Base-by-base conservation (phyloP, 2,113 vertebrate species). In the Suncus etruscus region DNA sequence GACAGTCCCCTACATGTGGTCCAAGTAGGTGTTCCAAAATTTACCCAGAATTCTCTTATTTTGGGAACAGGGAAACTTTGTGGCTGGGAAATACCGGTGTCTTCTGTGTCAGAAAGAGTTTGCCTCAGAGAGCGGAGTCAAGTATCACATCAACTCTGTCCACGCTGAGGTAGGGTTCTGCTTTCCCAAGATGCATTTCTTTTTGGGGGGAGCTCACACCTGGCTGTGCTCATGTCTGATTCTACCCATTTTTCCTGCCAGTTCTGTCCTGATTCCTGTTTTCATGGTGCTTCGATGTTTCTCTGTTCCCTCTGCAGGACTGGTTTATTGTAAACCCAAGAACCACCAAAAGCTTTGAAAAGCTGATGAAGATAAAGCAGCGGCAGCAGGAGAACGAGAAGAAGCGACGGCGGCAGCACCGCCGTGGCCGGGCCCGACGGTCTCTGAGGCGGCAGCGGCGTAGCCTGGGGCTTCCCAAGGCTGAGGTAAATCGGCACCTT, bases 61-160 rank as follows among this genome's bases (percentile, higher is more conserved):
- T 96, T 92, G 61, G 31, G 95, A 96, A 84, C 95, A 99, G 99
- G 99, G 99, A 3, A 98, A 98, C 93, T 99, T 99, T 94, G 98
- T 99, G 93, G 98, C 98, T 89, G 99, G 99, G 94, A 99, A 99
- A 96, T 99, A 99, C 96, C 98, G 97, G 94, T 99, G 99, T 96
- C 98, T 99, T 68, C 98, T 99, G 91, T 99, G 99, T 96, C 98
- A 98, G 73, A 99, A 99, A 93, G 99, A 99, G 96, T 99, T 99
- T 94, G 97, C 98, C 91, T 99, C 99, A 1, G 99, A 99, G 96
- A 99, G 99, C 65, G 99, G 99, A n/a, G 99, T 99, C 95, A 99
- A 99, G 92, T 99, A 99, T 95, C 99, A 99, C 96, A 99, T 99
- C 97, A 99, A 98, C 97, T 99, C 98, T 58, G 97, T 99, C 91